A percentile compares a stretch with the other conserved stretches of the same genome.
phyloP scores from a whole-genome alignment of 2,113 vertebrate species.

The Urocolius indicus region DNA sequence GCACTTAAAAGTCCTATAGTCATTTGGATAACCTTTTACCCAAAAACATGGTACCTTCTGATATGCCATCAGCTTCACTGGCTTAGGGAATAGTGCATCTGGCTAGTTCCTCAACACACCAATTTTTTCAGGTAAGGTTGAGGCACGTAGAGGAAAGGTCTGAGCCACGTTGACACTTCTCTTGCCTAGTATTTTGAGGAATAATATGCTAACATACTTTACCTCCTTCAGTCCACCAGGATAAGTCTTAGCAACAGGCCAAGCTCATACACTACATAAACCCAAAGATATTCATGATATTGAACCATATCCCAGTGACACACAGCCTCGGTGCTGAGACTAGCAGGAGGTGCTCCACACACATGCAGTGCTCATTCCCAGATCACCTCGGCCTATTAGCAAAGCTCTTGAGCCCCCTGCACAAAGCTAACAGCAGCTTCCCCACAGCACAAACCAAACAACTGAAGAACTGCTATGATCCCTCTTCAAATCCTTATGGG shows the following conservation, averaged over 20 bases:
- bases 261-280: not conserved
- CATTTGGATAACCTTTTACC: not conserved
- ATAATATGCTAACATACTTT: not conserved
- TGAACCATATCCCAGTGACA: not conserved
- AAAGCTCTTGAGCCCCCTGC: not conserved
- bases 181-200: not conserved
- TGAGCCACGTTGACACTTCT: not conserved
- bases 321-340: not conserved
- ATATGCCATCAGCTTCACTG: not conserved
- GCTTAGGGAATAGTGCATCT: not conserved
- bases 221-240: not conserved
- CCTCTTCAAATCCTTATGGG: not conserved
- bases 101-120: not conserved
- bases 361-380: not conserved
- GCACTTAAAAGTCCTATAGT: not conserved
- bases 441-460: rapidly evolving
- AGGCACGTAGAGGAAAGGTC: not conserved
- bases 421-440: not conserved
- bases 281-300: not conserved
- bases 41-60: not conserved
- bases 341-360: not conserved
- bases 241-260: not conserved
- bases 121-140: not conserved
- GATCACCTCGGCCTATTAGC: not conserved
- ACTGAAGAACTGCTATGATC: not conserved